Base-by-base conservation (phyloP, 2,797 vertebrate species). In the Parauchenoglanis ngamensis region DNA sequence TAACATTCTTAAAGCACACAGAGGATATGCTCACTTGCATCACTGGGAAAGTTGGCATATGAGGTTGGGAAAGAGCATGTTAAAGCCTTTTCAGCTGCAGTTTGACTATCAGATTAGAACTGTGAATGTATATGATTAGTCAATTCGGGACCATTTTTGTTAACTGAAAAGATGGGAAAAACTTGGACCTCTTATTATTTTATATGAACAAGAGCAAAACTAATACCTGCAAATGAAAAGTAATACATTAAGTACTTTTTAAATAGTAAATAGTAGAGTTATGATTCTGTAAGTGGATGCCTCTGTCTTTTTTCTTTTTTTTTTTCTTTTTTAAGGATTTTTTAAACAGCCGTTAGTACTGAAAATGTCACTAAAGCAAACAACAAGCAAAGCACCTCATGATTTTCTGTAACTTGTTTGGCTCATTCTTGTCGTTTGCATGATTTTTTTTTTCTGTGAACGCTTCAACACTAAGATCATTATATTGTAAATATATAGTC, bases 311-410 rank as follows among this genome's bases (percentile, higher is more conserved):
- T 35, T 7, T 84, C 52, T 54, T 84, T 73, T 85, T 72, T n/a
- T n/a, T 52, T 52, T 15, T 5, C 0, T 10, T 49, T 40, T 40
- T 40, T 40, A 70, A 17, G 17, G 70, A 21, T 86, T 92, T 94
- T 95, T 93, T 87, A 90, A 92, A 92, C 93, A 96, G 94, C 94
- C 94, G 85, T 92, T 92, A 94, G 93, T 96, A 96, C 95, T 90
- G 87, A 95, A 94, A 94, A 96, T 96, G 95, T 95, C 94, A 95
- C 93, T 70, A 73, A 54, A 57, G n/a, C 83, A 85, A 86, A 84
- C 44, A 40, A 86, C 7, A 86, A 65, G 85, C 75, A 70, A 81
- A 85, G 65, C 68, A 79, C 23, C 63, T 87, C 86, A 61, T 77
- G 61, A 44, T 70, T 76, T 56, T 63, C 1, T 49, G 57, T 31